Base-by-base conservation (phyloP, 2,888 invertebrate genomes). In the Drosophila parthenogenetica region DNA sequence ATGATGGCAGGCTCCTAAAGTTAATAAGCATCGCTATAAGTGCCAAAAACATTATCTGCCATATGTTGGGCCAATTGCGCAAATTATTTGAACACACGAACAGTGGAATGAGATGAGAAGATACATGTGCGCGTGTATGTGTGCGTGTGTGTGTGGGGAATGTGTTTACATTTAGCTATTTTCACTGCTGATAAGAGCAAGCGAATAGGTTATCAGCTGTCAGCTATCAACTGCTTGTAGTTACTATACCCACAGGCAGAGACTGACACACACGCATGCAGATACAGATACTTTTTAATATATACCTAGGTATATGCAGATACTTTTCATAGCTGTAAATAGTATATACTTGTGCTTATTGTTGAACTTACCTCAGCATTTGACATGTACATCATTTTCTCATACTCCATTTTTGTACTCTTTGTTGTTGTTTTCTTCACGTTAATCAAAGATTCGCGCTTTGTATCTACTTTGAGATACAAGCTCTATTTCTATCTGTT, bases 311-410 rank as follows among this genome's bases (percentile, higher is more conserved):
- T 14, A 46, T 16, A 40, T 29, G 13, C 5, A 14, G n/a, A 29
- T n/a, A 35, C 10, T 48, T 49, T 16, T 32, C 11, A 19, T 54
- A 51, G 25, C 50, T 58, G 45, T 48, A 50, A 60, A 42, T 69
- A 39, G 32, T 75, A 64, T 53, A 48, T 25, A 45, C 25, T 19
- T 32, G 11, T 25, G 14, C 17, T 42, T 17, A 40, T 4, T 25
- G 10, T 7, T 39, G 57, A 19, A 79, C 85, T 87, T 79, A 85
- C 85, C 89, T 89, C 89, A 51, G 71, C 68, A 63, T 57, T 69
- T 55, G 89, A 55, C 76, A 77, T 64, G 68, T 75, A 90, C 74
- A 87, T 57, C 79, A 89, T 89, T 80, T 89, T 89, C 89, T 89
- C 88, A 78, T 81, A 86, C 81, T 90, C 90, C 88, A 90, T 89